Base-by-base conservation (phyloP, 2,113 vertebrate genomes). In the Gobius niger region DNA sequence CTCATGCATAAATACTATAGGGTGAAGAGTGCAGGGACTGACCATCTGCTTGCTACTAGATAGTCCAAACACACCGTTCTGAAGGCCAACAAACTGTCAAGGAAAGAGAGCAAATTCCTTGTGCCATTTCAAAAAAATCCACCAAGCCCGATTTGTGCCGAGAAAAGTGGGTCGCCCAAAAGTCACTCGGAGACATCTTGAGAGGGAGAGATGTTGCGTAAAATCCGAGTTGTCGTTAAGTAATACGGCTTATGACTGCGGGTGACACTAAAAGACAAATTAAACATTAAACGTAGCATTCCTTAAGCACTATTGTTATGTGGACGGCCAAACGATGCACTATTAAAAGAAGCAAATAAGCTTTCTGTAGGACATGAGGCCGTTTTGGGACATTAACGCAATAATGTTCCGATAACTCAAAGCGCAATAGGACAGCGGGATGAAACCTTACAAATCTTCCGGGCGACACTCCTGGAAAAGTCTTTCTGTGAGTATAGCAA, bases 11-110 rank as follows among this genome's bases (percentile, higher is more conserved):
- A 66, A 63, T 47, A 76, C 44, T 52, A 47, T 53, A 44, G 59
- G 68, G 63, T 70, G 56, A 18, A 77, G 54, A 75, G 70, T 65
- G 69, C 64, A 76, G 49, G 63, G 61, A 64, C 49, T 63, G 68
- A 62, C 77, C 77, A 83, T 81, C 73, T 87, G 78, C 69, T 81
- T 70, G 44, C 52, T 10, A 63, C 66, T n/a, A 70, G 49, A 76
- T 53, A 44, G 56, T 74, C 57, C 51, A 65, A 67, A 79, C 75
- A 63, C 63, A 67, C 53, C 41, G 59, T 47, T 65, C 52, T 13
- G 53, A 79, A 68, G 60, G 70, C 72, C 68, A 82, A 49, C 63
- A 77, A 71, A 64, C 80, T 81, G 80, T 79, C 67, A 74, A 51
- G 61, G 46, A 41, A 68, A 66, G 41, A 51, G 52, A n/a, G 63